Base-by-base conservation (phyloP, 2,113 vertebrate species). In the Poeciliopsis prolifica region DNA sequence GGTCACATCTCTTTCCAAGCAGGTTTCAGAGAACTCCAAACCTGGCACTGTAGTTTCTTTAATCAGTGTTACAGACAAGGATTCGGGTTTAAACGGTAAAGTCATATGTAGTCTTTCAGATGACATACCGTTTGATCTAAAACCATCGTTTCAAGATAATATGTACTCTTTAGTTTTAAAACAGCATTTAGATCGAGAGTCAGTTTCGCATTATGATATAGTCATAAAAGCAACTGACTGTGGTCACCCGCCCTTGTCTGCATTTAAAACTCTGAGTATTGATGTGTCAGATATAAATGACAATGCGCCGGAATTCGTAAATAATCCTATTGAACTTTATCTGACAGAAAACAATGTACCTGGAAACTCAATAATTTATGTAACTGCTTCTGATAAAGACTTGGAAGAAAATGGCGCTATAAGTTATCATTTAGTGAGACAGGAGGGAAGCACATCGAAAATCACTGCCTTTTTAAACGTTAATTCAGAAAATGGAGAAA, bases 261-360 rank as follows among this genome's bases (percentile, higher is more conserved):
- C 87, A 4, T 44, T 63, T 8, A 93, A 79, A 89, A 86, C 78
- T 54, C 8, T 94, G 0, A 84, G 58, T 19, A 80, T 94, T 3
- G 71, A 85, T 22, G 79, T 94, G 6, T 88, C 85, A 40, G 93
- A 94, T 30, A 86, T 94, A n/a, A 94, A 94, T 66, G 93, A 94
- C 12, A 94, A 93, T 35, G 29, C 1, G 0, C 93, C 92, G 15
- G 29, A 82, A n/a, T 94, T 88, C 79, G 11, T 26, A 1, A 29
- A 90, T 0, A 86, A 78, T 76, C 93, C 89, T 1, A 15, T 90
- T n/a, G 86, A 90, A 54, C 37, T 94, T 6, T 95, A 93, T 17
- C 9, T 94, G 61, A 1, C 33, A 28, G 93, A 94, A 8, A 94
- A 94, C 58, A 94, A 94, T 4, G 58, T 54, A 0, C 85, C 92